A percentile compares a stretch with the other conserved stretches of the same genome.
phyloP scores from a whole-genome alignment of 2,113 vertebrate species.

The Mystacornis crossleyi region DNA sequence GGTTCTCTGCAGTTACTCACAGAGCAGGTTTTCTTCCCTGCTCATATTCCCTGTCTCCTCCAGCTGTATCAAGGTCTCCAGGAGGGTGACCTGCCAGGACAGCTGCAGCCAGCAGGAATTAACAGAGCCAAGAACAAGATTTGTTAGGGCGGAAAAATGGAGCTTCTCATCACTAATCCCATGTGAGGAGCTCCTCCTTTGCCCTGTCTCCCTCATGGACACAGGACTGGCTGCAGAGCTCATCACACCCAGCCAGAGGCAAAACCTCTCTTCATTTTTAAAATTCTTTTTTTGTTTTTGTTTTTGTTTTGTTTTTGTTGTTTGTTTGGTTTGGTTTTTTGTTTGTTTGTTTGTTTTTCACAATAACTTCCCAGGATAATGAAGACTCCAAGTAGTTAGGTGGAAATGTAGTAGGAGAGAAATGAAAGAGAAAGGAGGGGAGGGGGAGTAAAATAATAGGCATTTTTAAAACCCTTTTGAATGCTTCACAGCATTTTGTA shows the following conservation, averaged over 20 bases:
- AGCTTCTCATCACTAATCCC: neutral
- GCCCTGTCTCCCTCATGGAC: accelerated
- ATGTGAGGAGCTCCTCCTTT: neutral
- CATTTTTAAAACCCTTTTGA: neutral
- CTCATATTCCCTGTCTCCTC: neutral
- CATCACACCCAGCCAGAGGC: neutral
- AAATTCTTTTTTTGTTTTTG: neutral
- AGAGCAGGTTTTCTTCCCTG: neutral
- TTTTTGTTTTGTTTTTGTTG: no score
- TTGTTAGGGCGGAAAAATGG: neutral
- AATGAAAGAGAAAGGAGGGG: neutral
- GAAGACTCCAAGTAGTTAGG: neutral
- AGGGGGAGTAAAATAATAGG: neutral
- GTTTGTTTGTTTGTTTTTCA: no score
- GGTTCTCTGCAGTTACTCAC: neutral
- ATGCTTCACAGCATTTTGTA: neutral
- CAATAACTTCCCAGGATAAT: neutral
- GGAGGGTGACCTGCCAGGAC: conserved; percentile 15
- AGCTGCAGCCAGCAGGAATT: neutral
- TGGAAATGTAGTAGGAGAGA: neutral
- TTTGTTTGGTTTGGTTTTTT: no score
- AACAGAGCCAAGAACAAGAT: neutral
- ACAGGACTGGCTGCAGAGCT: neutral
- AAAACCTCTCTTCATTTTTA: accelerated
- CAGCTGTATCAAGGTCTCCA: neutral